These are phyloP conservation scores for Hystrix cristata DNA, from an alignment of 2,113 vertebrate genomes.

Conservation along the genomic window DNA sequence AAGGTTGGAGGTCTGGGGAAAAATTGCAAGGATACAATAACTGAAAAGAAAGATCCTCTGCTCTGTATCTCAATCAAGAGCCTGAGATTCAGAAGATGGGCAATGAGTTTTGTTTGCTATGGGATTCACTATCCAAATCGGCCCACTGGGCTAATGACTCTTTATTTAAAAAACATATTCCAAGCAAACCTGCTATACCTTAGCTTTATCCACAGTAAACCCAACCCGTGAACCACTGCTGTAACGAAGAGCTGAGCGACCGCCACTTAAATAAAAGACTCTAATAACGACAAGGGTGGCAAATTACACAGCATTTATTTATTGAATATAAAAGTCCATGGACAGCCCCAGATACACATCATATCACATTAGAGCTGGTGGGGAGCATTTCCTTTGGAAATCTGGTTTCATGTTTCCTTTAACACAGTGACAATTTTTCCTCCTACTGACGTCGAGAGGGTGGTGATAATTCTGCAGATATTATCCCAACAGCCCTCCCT, in stretches of 20 bases:
- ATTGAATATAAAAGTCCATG: slow-evolving; percentile 77
- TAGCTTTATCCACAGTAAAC: slow-evolving; percentile 8
- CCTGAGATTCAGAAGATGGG: neutral
- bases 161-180: slow-evolving; percentile 17
- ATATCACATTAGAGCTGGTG: slow-evolving; percentile 18
- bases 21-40: slow-evolving; percentile 48
- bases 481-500: slow-evolving; percentile 54
- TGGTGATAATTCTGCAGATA: slow-evolving; percentile 30
- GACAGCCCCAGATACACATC: slow-evolving; percentile 57
- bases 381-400: slow-evolving; percentile 67
- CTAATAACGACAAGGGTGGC: slow-evolving; percentile 61
- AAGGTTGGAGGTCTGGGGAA: slow-evolving; percentile 61
- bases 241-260: neutral
- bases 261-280: slow-evolving; percentile 77
- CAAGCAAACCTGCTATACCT: neutral
- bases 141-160: neutral
- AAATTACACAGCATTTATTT: slow-evolving; percentile 79
- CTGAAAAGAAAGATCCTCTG: slow-evolving; percentile 38
- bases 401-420: slow-evolving; percentile 76
- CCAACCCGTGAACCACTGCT: slow-evolving; percentile 9
- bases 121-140: slow-evolving; percentile 41
- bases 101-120: neutral
- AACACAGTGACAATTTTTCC: slow-evolving; percentile 61
- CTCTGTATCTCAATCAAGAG: neutral
- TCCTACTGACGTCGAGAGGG: slow-evolving; percentile 66